Evolutionary conservation across 2,113 vertebrate genomes (phyloP).

Genomic region (Bubo bubo): DNA sequence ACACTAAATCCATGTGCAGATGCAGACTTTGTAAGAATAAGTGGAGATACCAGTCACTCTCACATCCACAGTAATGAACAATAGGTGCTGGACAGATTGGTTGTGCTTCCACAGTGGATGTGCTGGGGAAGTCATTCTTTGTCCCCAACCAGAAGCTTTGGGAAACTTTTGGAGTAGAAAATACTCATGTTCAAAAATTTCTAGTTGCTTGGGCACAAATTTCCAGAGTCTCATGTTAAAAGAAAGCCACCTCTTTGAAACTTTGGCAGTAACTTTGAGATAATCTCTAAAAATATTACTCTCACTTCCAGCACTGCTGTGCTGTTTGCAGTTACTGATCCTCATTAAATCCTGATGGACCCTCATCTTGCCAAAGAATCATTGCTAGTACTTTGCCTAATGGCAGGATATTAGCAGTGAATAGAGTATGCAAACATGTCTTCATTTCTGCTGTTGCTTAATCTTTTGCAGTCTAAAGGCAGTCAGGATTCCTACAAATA

Average conservation of each 20-base stretch:
- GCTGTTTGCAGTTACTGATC: background rate
- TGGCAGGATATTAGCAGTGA: background rate
- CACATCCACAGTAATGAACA: background rate
- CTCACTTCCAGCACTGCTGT: background rate
- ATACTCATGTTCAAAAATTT: background rate
- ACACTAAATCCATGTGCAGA: background rate
- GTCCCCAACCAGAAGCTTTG: background rate
- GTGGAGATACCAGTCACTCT: background rate
- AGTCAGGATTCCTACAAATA: background rate
- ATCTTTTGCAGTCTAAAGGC: background rate
- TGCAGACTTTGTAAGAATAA: background rate
- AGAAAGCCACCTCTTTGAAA: background rate
- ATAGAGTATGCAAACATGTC: background rate
- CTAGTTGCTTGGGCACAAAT: background rate
- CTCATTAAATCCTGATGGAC: background rate
- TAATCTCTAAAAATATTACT: background rate
- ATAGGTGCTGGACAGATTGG: background rate
- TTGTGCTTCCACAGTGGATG: background rate
- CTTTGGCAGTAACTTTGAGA: background rate
- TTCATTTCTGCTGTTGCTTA: background rate
- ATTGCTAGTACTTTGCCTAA: background rate
- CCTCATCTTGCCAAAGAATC: background rate
- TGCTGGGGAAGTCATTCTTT: background rate
- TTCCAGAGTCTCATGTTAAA: background rate
- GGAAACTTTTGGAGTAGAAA: background rate